Conservation (phyloP, 2,113 vertebrate species). For the Oophaga pumilio region DNA sequence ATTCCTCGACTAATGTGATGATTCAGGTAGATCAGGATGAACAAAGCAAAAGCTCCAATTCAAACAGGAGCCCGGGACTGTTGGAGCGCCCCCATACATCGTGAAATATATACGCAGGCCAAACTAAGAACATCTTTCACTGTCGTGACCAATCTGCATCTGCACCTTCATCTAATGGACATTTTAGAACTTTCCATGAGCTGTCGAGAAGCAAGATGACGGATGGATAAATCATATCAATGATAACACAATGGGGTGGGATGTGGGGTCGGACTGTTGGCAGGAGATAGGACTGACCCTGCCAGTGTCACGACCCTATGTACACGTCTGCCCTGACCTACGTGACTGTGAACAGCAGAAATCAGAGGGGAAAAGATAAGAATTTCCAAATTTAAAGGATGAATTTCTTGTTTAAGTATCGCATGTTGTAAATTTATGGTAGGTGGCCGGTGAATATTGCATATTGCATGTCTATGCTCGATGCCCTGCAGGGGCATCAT, state of each 20-base stretch:
- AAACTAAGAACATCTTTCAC: neutral
- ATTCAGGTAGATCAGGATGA: neutral
- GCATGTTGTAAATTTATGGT: no score
- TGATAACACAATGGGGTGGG: constrained; percentile 57
- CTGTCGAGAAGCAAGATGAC: constrained; percentile 65
- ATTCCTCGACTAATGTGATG: no score
- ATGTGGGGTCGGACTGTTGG: neutral
- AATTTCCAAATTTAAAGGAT: neutral
- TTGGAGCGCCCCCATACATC: neutral
- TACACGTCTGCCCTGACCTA: neutral
- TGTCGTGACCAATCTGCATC: neutral
- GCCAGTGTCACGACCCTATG: neutral
- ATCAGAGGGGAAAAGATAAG: neutral
- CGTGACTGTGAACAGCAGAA: neutral
- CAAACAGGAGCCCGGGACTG: neutral
- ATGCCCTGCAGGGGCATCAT: no score
- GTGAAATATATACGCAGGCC: neutral
- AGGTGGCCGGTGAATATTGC: no score
- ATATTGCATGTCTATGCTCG: no score
- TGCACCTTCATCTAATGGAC: constrained; percentile 34
- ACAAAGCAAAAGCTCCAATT: neutral
- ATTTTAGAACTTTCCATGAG: constrained; percentile 65
- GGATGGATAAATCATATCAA: constrained; percentile 58
- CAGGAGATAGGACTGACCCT: neutral
- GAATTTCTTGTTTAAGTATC: neutral